Base-by-base conservation (phyloP, 2,113 vertebrate genomes). In the Rynchops niger region DNA sequence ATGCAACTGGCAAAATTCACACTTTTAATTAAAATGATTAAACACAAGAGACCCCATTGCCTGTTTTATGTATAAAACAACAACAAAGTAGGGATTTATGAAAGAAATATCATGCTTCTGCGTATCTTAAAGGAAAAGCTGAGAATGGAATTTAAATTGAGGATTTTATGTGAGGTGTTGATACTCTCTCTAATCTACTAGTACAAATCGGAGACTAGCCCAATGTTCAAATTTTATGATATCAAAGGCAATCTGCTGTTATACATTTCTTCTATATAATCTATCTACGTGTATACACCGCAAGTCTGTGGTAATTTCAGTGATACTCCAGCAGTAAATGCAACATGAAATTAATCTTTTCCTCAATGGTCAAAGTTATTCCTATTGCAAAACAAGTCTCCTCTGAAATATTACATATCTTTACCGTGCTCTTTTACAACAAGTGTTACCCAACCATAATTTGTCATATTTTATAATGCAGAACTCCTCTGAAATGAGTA, bases 41-140 rank as follows among this genome's bases (percentile, higher is more conserved):
- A 96, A 97, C 96, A 96, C 29, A 73, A 94, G 86, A 95, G 95
- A 97, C 96, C 95, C 83, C 78, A 95, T 84, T 97, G 94, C 95
- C 81, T 93, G 94, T 95, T 97, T 95, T 77, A 55, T 88, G 81
- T 70, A 79, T 52, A 83, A 97, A 97, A 95, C 94, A 97, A 95
- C 81, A 97, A 95, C 94, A 97, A 96, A 93, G 77, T 84, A 76
- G 86, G 17, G 62, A 88, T 95, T 89, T 91, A 91, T 82, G 91
- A 91, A 95, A 95, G 84, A 92, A 89, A 92, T 86, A 85, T 27
- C 52, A 1, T 53, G 42, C 53, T 95, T 86, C 88, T 93, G 91
- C 71, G 65, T 74, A 52, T 97, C 77, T 92, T 92, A 89, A 94
- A 89, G 70, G 73, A 92, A 90, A 95, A 95, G 81, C 96, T 82